These are phyloP conservation scores for Nycticryphes semicollaris DNA, from an alignment of 2,113 vertebrate species.

Conservation along the genomic window DNA sequence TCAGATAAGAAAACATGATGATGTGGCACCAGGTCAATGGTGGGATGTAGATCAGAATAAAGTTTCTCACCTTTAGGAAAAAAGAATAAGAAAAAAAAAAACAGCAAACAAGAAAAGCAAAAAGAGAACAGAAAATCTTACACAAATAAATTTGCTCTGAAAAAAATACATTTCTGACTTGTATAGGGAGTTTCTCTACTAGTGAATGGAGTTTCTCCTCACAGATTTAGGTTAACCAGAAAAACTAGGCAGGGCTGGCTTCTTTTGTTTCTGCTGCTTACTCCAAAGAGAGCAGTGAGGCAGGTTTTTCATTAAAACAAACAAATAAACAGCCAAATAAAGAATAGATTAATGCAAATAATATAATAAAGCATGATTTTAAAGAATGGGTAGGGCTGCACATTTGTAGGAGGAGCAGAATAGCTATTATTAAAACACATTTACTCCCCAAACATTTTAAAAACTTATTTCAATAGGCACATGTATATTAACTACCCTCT, in stretches of 20 bases:
- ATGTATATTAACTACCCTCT: not conserved
- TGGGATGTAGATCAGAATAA: not conserved
- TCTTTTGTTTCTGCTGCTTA: not conserved
- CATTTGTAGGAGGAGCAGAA: not conserved
- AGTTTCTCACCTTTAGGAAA: not conserved
- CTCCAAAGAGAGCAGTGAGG: not conserved
- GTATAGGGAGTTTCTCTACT: not conserved
- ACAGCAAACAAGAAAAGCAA: not conserved
- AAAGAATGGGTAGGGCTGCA: not conserved
- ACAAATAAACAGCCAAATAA: not conserved
- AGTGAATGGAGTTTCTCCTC: not conserved
- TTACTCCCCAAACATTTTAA: not conserved
- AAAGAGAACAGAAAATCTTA: not conserved
- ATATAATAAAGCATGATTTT: not conserved
- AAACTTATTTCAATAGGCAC: not conserved
- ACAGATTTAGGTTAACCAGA: not conserved
- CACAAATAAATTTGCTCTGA: not conserved
- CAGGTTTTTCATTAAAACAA: constrained; percentile 24
- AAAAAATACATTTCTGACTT: not conserved
- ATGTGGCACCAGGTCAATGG: not conserved
- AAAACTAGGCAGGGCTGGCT: not conserved
- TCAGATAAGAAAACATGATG: not conserved
- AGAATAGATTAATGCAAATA: constrained; percentile 25
- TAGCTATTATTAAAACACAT: not conserved
- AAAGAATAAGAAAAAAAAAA: not conserved